Percentiles rank a stretch among this genome's conserved stretches.
Evolutionary conservation across 2,797 vertebrate genomes (phyloP).

Genomic region (Micromesistius poutassou): DNA sequence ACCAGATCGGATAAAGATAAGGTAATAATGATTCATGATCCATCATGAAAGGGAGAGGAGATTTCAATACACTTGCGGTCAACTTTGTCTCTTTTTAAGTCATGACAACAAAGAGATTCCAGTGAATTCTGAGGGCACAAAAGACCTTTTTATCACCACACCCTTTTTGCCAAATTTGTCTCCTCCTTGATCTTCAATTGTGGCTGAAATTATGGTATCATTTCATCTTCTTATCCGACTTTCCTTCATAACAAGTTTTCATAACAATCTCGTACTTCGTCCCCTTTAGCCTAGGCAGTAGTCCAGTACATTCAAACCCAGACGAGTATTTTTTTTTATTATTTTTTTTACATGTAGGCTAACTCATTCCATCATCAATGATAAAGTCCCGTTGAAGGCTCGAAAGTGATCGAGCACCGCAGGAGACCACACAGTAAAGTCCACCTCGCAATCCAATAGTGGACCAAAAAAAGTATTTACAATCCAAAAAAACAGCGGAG

Average conservation of each 20-base stretch:
- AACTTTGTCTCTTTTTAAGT: conserved; percentile 36
- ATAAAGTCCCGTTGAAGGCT: background rate
- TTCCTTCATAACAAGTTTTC: background rate
- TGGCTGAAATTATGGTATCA: background rate
- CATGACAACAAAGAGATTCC: conserved; percentile 51
- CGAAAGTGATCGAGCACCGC: background rate
- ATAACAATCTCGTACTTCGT: background rate
- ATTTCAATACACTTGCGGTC: conserved; percentile 29
- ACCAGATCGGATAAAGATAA: background rate
- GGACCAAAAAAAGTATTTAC: background rate
- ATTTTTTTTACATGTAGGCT: too few relatives aligned
- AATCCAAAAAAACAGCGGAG: background rate
- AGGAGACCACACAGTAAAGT: background rate
- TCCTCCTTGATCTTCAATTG: background rate
- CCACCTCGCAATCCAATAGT: background rate
- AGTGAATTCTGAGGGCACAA: conserved; percentile 37
- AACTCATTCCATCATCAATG: background rate
- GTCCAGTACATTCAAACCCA: background rate
- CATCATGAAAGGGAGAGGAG: background rate
- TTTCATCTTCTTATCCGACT: background rate
- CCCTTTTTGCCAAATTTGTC: conserved; percentile 42
- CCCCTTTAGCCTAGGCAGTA: background rate
- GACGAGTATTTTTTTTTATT: background rate
- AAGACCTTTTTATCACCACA: conserved; percentile 54
- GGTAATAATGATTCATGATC: background rate